A percentile compares a stretch with the other conserved stretches of the same genome.
Evolutionary conservation across 1,140 invertebrate species (phyloP).

Genomic region (Hirudo medicinalis): DNA sequence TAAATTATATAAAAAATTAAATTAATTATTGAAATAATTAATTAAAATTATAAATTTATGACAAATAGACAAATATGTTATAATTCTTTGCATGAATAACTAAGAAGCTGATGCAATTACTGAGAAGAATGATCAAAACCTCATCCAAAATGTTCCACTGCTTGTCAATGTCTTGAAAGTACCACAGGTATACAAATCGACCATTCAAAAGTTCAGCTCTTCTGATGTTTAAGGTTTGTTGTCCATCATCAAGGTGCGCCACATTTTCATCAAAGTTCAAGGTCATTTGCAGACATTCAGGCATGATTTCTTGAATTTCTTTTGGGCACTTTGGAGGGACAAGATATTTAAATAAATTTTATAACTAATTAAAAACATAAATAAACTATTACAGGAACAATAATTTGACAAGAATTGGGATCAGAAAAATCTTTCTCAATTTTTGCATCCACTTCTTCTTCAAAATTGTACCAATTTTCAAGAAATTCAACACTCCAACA

Average conservation of each 20-base stretch:
- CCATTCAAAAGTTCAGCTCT: background rate
- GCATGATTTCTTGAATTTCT: background rate
- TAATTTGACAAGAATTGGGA: background rate
- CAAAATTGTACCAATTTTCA: background rate
- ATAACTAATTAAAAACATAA: background rate
- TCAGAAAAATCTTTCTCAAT: slow-evolving; percentile 2
- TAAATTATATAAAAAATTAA: too few relatives aligned
- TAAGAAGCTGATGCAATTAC: background rate
- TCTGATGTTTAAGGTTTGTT: background rate
- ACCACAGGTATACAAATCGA: background rate
- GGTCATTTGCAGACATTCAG: background rate
- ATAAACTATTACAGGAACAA: background rate
- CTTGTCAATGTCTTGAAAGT: background rate
- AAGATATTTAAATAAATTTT: background rate
- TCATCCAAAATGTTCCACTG: background rate
- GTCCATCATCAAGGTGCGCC: background rate
- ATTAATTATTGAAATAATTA: too few relatives aligned
- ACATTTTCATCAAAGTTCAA: background rate
- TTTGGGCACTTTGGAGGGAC: background rate
- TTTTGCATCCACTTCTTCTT: background rate
- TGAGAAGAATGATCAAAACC: background rate
- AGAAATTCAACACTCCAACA: background rate
- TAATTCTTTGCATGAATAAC: background rate
- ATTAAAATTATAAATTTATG: background rate
- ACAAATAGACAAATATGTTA: background rate